Conservation (phyloP, 2,888 invertebrate genomes). For the Sarcophaga caerulescens region DNA sequence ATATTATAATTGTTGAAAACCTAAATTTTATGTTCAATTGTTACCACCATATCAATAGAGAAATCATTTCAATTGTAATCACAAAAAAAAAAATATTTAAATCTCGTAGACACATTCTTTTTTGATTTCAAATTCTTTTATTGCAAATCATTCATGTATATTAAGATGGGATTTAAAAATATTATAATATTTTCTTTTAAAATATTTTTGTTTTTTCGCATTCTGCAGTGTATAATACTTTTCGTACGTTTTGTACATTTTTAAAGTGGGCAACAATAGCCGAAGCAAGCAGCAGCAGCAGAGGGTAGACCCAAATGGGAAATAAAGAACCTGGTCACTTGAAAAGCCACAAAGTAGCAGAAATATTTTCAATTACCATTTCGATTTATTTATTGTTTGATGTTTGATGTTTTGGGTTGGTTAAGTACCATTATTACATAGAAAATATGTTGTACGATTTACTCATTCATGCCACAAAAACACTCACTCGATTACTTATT, state of each 20-base stretch:
- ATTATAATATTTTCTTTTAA: slow-evolving; percentile 15
- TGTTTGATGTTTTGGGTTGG: slow-evolving; percentile 39
- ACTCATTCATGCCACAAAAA: not conserved
- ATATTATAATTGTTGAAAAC: slow-evolving; percentile 21
- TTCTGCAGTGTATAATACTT: not conserved
- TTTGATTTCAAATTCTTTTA: not conserved
- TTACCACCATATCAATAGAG: not conserved
- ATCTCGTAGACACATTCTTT: slow-evolving; percentile 10
- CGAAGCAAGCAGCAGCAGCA: too few relatives aligned
- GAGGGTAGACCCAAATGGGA: not conserved
- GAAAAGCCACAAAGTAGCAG: slow-evolving; percentile 66
- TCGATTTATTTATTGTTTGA: slow-evolving; percentile 51
- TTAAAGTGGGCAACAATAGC: slow-evolving; percentile 23
- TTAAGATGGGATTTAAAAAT: slow-evolving; percentile 43
- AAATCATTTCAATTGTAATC: slow-evolving; percentile 1
- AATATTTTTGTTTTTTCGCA: slow-evolving; percentile 25
- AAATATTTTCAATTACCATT: slow-evolving; percentile 62
- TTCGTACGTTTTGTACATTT: slow-evolving; percentile 8
- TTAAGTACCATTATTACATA: slow-evolving; percentile 57
- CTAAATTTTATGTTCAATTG: not conserved
- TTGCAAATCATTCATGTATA: slow-evolving; percentile 57
- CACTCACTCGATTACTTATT: not conserved
- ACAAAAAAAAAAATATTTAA: slow-evolving; percentile 17
- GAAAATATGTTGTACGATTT: slow-evolving; percentile 15
- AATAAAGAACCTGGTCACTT: slow-evolving; percentile 54